These are phyloP conservation scores for Varroa destructor DNA, from an alignment of 1,140 invertebrate species.

Conservation along the genomic window DNA sequence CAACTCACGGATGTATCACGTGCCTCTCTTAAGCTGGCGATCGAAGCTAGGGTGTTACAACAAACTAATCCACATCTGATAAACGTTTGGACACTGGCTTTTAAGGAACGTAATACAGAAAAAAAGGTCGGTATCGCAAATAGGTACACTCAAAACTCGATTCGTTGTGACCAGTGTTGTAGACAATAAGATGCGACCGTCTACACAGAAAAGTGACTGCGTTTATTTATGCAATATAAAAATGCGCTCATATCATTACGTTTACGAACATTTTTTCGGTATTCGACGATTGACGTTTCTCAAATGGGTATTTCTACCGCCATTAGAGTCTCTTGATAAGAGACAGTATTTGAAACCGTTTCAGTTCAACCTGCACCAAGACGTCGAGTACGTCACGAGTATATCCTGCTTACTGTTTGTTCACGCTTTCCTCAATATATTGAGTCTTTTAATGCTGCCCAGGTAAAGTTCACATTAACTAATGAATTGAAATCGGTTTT, in stretches of 20 bases:
- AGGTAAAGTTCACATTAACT: constrained; percentile 35
- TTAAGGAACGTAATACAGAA: constrained; percentile 66
- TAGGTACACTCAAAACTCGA: too few species aligned
- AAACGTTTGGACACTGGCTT: constrained; percentile 63
- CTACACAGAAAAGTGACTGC: too few species aligned
- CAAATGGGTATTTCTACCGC: constrained; percentile 25
- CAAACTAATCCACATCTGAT: constrained; percentile 74
- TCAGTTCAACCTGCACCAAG: constrained; percentile 57
- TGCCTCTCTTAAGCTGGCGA: constrained; percentile 49
- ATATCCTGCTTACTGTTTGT: constrained; percentile 54
- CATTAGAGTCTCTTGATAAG: too few species aligned
- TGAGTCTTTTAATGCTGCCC: constrained; percentile 41
- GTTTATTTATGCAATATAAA: too few species aligned
- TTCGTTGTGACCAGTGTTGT: too few species aligned
- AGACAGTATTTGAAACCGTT: constrained; percentile 29
- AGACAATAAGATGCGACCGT: too few species aligned
- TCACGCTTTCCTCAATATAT: constrained; percentile 40
- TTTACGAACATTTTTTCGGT: background rate
- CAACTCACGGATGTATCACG: too few species aligned
- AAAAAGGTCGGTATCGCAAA: constrained; percentile 46
- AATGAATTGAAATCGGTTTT: too few species aligned
- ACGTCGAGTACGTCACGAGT: constrained; percentile 55
- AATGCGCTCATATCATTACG: background rate
- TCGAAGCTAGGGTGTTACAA: constrained; percentile 74
- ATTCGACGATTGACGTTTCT: background rate